Base-by-base conservation (phyloP, 2,888 invertebrate genomes). In the Drosophila incognita region DNA sequence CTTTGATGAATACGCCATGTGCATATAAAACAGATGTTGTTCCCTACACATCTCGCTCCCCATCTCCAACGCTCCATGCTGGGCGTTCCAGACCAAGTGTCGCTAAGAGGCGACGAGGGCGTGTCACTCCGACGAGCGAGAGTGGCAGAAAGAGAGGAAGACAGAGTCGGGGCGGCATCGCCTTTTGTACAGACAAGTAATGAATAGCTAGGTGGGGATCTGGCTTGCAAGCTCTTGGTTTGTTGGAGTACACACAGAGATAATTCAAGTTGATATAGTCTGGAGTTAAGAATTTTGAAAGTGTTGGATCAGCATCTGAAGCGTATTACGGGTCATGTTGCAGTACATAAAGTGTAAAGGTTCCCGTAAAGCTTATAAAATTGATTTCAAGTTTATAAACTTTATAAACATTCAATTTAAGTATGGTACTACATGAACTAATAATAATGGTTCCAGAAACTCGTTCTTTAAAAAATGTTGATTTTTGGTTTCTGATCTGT, bases 1-100 rank as follows among this genome's bases (percentile, higher is more conserved):
- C 91, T 89, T 89, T 89, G 89, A 89, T 89, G 89, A 89, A 89
- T 87, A 91, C 91, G 89, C 91, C 80, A 70, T 80, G 74, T 85
- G 91, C 90, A 89, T 89, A 90, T 82, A 81, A 89, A 89, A 78
- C 90, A 87, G 89, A 76, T 60, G 68, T 31, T 64, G 68, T 57
- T 54, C 36, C 18, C 27, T 54, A n/a, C 8, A 24, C 21, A 58
- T 64, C 71, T 62, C 51, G 15, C 76, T 56, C 7, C 33, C 33
- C 63, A 62, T 67, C 81, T 65, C 64, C 64, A 69, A 49, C 61
- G 64, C 61, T 24, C 59, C 15, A 65, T 63, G 70, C 21, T 13
- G 46, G 65, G 71, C 67, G 66, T 59, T 53, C 62, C 46, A 35
- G 61, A 46, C 60, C 66, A 78, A 78, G 82, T 78, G 78, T 81